phyloP scores from a whole-genome alignment of 1,140 invertebrate genomes.

The Drosophila dunni region DNA sequence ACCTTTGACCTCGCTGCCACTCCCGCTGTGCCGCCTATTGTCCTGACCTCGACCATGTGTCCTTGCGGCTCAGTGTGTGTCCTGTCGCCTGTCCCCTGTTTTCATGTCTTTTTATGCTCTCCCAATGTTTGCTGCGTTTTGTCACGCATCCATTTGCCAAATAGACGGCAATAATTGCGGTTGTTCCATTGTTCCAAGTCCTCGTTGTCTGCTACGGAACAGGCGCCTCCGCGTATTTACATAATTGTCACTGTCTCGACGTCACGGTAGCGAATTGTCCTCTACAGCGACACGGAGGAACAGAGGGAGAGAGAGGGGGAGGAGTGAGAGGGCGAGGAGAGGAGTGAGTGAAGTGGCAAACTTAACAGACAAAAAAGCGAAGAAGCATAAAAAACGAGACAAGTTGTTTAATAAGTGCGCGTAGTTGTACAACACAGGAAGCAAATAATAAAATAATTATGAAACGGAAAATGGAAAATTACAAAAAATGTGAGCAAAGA shows the following conservation, averaged over 20 bases:
- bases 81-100: not conserved
- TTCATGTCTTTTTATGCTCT: conserved; percentile 4
- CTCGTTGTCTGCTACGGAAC: conserved; percentile 42
- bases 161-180: conserved; percentile 77
- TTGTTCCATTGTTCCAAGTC: conserved; percentile 64
- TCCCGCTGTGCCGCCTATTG: conserved; percentile 60
- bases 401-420: not conserved
- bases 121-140: conserved; percentile 55
- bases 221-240: conserved; percentile 78
- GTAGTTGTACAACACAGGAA: conserved; percentile 2
- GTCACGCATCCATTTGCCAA: conserved; percentile 77
- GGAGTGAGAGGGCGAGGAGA: not conserved
- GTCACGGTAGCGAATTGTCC: conserved; percentile 41
- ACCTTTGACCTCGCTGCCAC: conserved; percentile 80
- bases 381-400: not conserved
- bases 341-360: conserved; percentile 8
- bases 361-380: not conserved
- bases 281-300: conserved; percentile 6
- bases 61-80: conserved; percentile 51
- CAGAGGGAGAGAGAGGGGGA: not conserved
- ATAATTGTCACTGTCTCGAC: conserved; percentile 77
- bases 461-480: conserved; percentile 21
- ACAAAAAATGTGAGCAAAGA: conserved; percentile 19
- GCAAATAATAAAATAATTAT: conserved; percentile 22
- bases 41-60: conserved; percentile 54